Base-by-base conservation (phyloP, 1,140 invertebrate genomes). In the Orius insidiosus region DNA sequence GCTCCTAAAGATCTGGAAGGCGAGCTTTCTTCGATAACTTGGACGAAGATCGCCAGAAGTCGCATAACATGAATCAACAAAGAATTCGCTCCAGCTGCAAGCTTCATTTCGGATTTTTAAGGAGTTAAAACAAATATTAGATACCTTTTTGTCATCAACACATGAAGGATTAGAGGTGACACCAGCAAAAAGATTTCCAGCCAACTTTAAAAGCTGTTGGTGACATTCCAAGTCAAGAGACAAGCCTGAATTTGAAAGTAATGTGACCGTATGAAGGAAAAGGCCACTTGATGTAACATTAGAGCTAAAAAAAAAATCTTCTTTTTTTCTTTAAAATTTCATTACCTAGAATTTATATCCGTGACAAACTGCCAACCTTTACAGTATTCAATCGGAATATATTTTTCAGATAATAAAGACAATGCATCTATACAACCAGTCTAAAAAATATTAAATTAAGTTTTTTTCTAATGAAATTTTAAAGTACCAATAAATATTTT, bases 1-100 rank as follows among this genome's bases (percentile, higher is more conserved):
- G 74, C 68, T 1, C 50, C 51, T 57, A 60, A 61, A 4, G 30
- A 34, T 11, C 62, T 57, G 4, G 52, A 34, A 18, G n/a, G 43
- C 36, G 52, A 49, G 37, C 74, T 64, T 45, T 85, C 80, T 53
- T 86, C 80, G 38, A 85, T 71, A 36, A 86, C 71, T 58, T 84
- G 78, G 13, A 76, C 70, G 56, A 79, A 75, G 36, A 84, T 74
- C 57, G 82, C 82, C 15, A 86, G 56, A 33, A 85, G 58, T 58
- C 78, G 74, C 31, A 78, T 57, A 0, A 80, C 66, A 51, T 85
- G 78, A 31, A 62, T 68, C 6, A 85, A 61, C 8, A 53, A 35
- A 9, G 36, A n/a, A 18, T 53, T 45, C 33, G 49, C 10, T 11
- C 32, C 19, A 52, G 34, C 46, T 46, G 39, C 24, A 24, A 24